Percentiles rank a stretch among this genome's conserved stretches.
phyloP scores from a whole-genome alignment of 2,113 vertebrate genomes.

The Odontesthes bonariensis region DNA sequence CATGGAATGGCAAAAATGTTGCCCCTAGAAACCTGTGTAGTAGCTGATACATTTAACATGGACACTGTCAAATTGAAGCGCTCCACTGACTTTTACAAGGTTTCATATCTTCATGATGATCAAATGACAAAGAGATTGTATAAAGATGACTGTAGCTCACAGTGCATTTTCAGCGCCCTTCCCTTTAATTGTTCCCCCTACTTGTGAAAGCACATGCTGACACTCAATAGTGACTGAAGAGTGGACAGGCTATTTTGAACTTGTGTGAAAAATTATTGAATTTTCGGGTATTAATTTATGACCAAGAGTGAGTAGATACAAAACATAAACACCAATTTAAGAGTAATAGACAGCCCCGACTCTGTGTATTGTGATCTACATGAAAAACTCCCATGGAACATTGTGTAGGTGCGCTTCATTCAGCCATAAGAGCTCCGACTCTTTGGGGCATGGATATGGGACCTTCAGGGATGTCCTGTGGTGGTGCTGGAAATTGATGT shows the following conservation, averaged over 20 bases:
- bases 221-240: no score
- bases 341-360: no score
- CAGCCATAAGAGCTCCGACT: not conserved
- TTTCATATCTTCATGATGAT: not conserved
- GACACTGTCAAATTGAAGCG: not conserved
- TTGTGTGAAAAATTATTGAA: not conserved
- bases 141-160: not conserved
- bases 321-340: no score
- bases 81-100: not conserved
- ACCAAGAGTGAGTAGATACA: not conserved
- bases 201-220: not conserved
- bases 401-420: no score
- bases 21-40: not conserved
- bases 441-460: not conserved
- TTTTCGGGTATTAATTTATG: not conserved
- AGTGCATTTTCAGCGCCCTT: not conserved
- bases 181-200: not conserved
- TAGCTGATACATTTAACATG: not conserved
- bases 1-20: conserved; percentile 66
- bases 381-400: no score
- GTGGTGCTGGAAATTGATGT: not conserved
- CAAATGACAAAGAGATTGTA: not conserved
- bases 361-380: no score
- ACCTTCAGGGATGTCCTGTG: not conserved
- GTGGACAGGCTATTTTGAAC: not conserved